Conservation (phyloP, 2,797 vertebrate species). For the Mionectes olivaceus region DNA sequence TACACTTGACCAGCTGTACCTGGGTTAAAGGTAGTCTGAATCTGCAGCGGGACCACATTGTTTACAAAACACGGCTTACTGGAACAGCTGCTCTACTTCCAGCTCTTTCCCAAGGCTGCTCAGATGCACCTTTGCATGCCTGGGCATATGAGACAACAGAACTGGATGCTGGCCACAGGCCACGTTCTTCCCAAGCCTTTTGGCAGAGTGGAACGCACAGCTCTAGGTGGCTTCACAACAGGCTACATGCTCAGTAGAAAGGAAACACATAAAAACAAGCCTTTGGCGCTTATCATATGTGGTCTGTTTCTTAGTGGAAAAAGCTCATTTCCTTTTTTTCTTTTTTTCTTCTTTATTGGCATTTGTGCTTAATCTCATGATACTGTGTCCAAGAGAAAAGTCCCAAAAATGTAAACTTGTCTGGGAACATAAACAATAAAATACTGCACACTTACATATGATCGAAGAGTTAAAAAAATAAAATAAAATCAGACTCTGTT, state of each 20-base stretch:
- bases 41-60: fast-evolving
- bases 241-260: background rate
- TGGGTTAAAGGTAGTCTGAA: background rate
- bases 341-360: background rate
- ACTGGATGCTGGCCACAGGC: background rate
- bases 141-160: background rate
- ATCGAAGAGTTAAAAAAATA: background rate
- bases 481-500: background rate
- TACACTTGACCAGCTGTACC: background rate
- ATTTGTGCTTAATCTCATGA: background rate
- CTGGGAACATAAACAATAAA: background rate
- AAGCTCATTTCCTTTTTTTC: background rate
- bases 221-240: background rate
- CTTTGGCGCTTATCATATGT: background rate
- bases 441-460: background rate
- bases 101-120: background rate
- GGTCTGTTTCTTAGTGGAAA: background rate
- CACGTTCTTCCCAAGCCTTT: background rate
- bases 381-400: background rate
- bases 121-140: fast-evolving
- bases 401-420: background rate
- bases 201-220: background rate
- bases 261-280: background rate
- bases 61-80: background rate
- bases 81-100: background rate